These are phyloP conservation scores for Phyllotreta striolata DNA, from an alignment of 2,888 invertebrate genomes.

Conservation along the genomic window DNA sequence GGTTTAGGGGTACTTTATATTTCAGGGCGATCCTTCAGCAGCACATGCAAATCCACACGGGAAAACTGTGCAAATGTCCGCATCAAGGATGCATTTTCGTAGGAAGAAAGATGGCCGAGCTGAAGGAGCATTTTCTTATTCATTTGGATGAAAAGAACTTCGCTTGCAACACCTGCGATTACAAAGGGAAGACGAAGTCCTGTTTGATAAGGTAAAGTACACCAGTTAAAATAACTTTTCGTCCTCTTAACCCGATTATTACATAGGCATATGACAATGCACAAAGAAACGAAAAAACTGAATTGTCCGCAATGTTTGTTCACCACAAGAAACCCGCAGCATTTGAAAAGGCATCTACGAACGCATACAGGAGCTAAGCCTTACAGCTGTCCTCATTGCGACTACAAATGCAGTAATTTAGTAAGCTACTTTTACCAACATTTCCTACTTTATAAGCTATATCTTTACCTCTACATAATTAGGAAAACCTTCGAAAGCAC, in stretches of 20 bases:
- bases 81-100: slow-evolving; percentile 66
- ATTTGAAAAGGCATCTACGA: slow-evolving; percentile 80
- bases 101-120: slow-evolving; percentile 65
- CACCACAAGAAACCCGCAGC: slow-evolving; percentile 70
- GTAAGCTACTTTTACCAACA: slow-evolving; percentile 65
- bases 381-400: slow-evolving; percentile 85
- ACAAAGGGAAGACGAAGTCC: slow-evolving; percentile 64
- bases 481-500: slow-evolving; percentile 91
- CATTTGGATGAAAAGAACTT: slow-evolving; percentile 65
- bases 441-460: no score
- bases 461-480: no score
- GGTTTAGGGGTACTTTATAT: no score
- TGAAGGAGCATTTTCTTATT: slow-evolving; percentile 65
- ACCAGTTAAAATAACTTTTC: no score
- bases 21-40: slow-evolving; percentile 67
- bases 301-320: slow-evolving; percentile 76
- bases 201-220: slow-evolving; percentile 63
- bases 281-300: slow-evolving; percentile 64
- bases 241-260: slow-evolving; percentile 13
- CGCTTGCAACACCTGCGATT: slow-evolving; percentile 64
- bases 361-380: slow-evolving; percentile 85
- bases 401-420: slow-evolving; percentile 78
- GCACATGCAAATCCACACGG: slow-evolving; percentile 68
- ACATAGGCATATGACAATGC: slow-evolving; percentile 68
- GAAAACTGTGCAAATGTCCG: slow-evolving; percentile 66